Evolutionary conservation across 2,113 vertebrate species (phyloP), one percentile per base, ranked within the genome.

Genomic region (Heterochromis multidens): DNA sequence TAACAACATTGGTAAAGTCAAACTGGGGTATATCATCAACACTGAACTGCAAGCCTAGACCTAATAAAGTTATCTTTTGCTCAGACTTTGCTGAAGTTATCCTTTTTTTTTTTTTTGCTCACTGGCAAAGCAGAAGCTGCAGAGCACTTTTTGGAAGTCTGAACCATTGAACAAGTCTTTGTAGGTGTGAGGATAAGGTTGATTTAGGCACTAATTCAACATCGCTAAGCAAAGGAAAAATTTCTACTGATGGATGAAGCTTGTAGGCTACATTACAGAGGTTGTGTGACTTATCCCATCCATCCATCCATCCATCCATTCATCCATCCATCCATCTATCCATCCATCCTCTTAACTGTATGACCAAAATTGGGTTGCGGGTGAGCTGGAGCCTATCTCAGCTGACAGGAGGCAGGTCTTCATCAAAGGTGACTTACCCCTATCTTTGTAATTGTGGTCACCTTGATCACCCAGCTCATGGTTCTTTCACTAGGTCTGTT

Each of bases 31-130:
- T 23, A 46, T 70, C 37, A 27, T 67, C 43, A 67, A 43, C 37
- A 43, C n/a, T 37, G 37, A 37, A 8, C 37, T 37, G 37, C 3
- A 10, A 43, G 43, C 37, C n/a, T 17, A 11, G 14, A 1, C 63
- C 23, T 27, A 40, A 67, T 43, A 43, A 67, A 67, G 35, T 7
- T 65, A 23, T 25, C 13, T 25, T 62, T 2, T 21, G 60, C 29
- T 62, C 3, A 33, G 16, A 31, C 27, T 60, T 65, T 40, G 62
- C 35, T 40, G 35, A 14, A 65, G 62, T 23, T n/a, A n/a, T n/a
- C n/a, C n/a, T n/a, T n/a, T 0, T 0, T 37, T n/a, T n/a, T 5
- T 35, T 35, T 0, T 63, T 65, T 0, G 5, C 0, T 65, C 0
- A 40, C 62, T 40, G 7, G 0, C 62, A 40, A 65, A 65, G 4